Evolutionary conservation across 2,797 vertebrate species (phyloP), one percentile per base, ranked within the genome.

Genomic region (Jordanella pulchra): DNA sequence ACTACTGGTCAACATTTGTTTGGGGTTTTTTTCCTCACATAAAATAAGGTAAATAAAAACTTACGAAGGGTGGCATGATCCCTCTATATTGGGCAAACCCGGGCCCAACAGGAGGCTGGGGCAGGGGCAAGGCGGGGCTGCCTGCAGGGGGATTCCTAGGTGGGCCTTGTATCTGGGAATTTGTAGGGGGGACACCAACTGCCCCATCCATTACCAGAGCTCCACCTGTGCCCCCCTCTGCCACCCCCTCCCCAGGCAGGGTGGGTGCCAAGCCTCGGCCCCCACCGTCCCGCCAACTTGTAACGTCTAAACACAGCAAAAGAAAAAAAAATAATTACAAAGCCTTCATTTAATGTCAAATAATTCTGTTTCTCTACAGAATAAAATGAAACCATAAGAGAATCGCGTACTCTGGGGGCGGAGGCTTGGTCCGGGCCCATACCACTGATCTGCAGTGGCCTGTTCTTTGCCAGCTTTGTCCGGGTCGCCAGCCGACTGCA

Each of bases 381-480:
- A 32, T 21, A 12, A n/a, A 56, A 28, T 27, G 13, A 3, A 45
- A 18, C 15, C 4, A 13, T 23, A 4, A 18, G 35, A n/a, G 15
- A 44, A 12, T 45, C 7, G 35, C 61, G 72, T 47, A 97, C 97
- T 97, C 77, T 96, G 96, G 93, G 97, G 97, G 97, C 97, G 97
- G 97, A 97, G 97, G 97, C 93, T 98, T 97, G 96, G 97, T 98
- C 96, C 97, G 90, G 97, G 97, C 97, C 97, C 97, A 98, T 96
- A 97, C 96, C 92, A 98, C 96, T 95, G 96, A 95, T 96, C 97
- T 95, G 95, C 94, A 97, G 94, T 96, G 96, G 92, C 96, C 96
- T 92, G 96, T 96, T 97, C 97, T 95, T 86, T 97, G 96, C 96
- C 97, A 97, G 92, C 95, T 95, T 91, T 97, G 96, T 97, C 97